These are phyloP conservation scores for Eudorcas thomsonii DNA, from an alignment of 2,113 vertebrate genomes.

Conservation along the genomic window DNA sequence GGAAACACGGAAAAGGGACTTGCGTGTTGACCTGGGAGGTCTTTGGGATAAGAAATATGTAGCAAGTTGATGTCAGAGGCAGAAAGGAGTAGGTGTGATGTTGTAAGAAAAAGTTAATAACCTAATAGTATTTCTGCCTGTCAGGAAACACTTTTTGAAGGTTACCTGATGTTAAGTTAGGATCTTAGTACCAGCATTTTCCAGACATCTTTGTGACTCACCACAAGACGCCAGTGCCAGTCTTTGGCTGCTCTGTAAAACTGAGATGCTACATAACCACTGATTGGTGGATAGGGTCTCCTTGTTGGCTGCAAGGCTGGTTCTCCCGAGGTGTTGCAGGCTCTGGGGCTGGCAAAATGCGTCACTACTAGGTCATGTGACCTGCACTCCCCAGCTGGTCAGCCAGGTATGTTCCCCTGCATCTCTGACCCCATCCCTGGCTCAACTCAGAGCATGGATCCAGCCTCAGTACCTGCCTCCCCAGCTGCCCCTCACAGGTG, in stretches of 20 bases:
- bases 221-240: neutral
- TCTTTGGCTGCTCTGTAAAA: neutral
- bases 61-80: neutral
- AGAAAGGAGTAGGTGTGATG: neutral
- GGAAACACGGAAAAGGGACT: neutral
- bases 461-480: neutral
- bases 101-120: neutral
- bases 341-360: neutral
- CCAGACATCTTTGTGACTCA: neutral
- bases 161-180: neutral
- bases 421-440: neutral
- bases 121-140: neutral
- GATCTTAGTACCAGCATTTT: neutral
- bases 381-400: neutral
- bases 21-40: neutral
- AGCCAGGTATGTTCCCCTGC: neutral
- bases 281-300: neutral
- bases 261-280: neutral
- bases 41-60: neutral
- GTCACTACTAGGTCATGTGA: neutral
- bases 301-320: too few relatives aligned
- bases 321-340: neutral
- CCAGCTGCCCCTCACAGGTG: neutral
- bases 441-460: neutral
- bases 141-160: neutral